Conservation (phyloP, 1,140 invertebrate genomes). For the Melitaea cinxia region DNA sequence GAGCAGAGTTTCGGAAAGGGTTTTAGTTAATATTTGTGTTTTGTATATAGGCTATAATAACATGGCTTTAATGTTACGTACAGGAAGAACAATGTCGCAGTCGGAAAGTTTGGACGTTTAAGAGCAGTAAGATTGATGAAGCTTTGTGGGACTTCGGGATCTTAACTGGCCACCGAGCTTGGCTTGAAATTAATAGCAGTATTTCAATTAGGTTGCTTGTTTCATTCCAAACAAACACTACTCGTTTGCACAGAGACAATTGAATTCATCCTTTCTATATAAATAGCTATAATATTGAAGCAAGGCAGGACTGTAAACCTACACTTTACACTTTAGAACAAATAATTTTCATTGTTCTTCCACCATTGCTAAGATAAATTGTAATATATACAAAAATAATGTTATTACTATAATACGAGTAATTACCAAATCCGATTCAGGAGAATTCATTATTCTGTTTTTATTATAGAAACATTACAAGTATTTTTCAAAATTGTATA, state of each 20-base stretch:
- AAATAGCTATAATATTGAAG: background rate
- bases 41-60: slow-evolving; percentile 24
- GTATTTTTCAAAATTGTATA: too few relatives aligned
- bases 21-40: background rate
- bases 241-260: background rate
- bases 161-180: slow-evolving; percentile 35
- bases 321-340: too few relatives aligned
- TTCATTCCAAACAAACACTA: background rate
- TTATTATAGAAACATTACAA: too few relatives aligned
- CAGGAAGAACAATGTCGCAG: slow-evolving; percentile 43
- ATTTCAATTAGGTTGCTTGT: slow-evolving; percentile 10
- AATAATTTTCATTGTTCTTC: too few relatives aligned
- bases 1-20: background rate
- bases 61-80: slow-evolving; percentile 44
- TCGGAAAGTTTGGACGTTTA: slow-evolving; percentile 54
- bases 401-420: too few relatives aligned
- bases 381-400: too few relatives aligned
- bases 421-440: too few relatives aligned
- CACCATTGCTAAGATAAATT: too few relatives aligned
- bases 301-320: too few relatives aligned
- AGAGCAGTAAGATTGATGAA: slow-evolving; percentile 57
- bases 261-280: background rate
- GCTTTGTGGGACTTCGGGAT: slow-evolving; percentile 32
- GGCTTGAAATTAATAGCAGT: slow-evolving; percentile 26
- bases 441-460: too few relatives aligned